Conservation (phyloP, 2,113 vertebrate species). For the Myotis brandtii region DNA sequence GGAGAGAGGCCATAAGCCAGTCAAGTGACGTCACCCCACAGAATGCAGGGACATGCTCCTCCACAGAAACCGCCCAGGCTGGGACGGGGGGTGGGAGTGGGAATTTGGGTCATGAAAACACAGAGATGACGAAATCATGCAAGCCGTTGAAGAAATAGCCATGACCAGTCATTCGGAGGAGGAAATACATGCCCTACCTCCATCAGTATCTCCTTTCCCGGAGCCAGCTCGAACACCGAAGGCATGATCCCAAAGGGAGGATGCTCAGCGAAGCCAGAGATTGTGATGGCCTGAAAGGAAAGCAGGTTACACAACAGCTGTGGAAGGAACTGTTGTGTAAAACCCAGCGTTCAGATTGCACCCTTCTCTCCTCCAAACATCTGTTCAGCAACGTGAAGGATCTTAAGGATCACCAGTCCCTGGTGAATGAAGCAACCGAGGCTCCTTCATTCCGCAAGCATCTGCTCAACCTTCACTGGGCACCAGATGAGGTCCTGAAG, state of each 20-base stretch:
- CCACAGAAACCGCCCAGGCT: neutral
- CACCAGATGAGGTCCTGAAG: neutral
- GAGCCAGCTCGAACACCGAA: slow-evolving; percentile 89
- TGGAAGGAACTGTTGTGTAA: rapidly evolving
- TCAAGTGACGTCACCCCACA: neutral
- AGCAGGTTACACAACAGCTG: neutral
- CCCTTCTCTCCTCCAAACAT: neutral
- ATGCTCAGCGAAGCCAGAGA: slow-evolving; percentile 86
- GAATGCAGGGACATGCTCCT: rapidly evolving
- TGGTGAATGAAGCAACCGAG: neutral
- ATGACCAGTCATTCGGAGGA: rapidly evolving
- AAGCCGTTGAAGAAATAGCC: neutral
- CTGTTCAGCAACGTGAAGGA: rapidly evolving
- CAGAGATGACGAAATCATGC: neutral
- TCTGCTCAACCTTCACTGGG: neutral
- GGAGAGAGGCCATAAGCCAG: neutral
- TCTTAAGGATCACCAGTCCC: too few relatives aligned
- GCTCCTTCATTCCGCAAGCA: neutral
- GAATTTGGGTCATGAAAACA: neutral
- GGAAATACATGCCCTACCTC: slow-evolving; percentile 85
- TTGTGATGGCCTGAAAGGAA: slow-evolving; percentile 84
- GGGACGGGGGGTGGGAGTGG: neutral
- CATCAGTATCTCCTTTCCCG: slow-evolving; percentile 87
- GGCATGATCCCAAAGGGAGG: slow-evolving; percentile 93
- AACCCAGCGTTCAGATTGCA: neutral